These are phyloP conservation scores for Pandemis cinnamomeana DNA, from an alignment of 2,888 invertebrate genomes.

Conservation along the genomic window DNA sequence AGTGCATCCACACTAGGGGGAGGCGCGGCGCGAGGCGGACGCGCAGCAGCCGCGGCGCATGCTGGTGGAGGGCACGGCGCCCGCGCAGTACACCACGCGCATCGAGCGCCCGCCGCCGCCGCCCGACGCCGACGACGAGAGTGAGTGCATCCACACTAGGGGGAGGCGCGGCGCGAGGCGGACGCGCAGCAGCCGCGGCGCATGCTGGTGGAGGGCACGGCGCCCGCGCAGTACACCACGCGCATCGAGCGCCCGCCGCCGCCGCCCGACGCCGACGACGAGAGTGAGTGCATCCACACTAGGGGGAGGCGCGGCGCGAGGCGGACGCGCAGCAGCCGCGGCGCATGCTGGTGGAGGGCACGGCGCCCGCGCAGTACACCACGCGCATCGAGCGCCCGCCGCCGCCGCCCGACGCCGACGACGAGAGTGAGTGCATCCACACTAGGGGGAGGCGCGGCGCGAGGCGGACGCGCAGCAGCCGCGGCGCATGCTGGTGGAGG, in stretches of 20 bases:
- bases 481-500: constrained; percentile 72
- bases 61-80: constrained; percentile 69
- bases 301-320: constrained; percentile 54
- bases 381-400: constrained; percentile 65
- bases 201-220: constrained; percentile 71
- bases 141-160: no score
- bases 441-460: constrained; percentile 56
- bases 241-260: constrained; percentile 59
- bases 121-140: constrained; percentile 60
- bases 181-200: constrained; percentile 53
- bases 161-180: constrained; percentile 52
- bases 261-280: constrained; percentile 55
- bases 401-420: constrained; percentile 50
- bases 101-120: constrained; percentile 57
- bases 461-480: constrained; percentile 45
- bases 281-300: no score
- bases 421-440: constrained; percentile 75
- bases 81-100: constrained; percentile 69
- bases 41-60: constrained; percentile 57
- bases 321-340: constrained; percentile 49
- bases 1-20: no score
- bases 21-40: constrained; percentile 45
- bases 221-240: constrained; percentile 68
- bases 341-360: constrained; percentile 71
- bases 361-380: constrained; percentile 64